Evolutionary conservation across 2,113 vertebrate species (phyloP).

Genomic region (Crotophaga sulcirostris): DNA sequence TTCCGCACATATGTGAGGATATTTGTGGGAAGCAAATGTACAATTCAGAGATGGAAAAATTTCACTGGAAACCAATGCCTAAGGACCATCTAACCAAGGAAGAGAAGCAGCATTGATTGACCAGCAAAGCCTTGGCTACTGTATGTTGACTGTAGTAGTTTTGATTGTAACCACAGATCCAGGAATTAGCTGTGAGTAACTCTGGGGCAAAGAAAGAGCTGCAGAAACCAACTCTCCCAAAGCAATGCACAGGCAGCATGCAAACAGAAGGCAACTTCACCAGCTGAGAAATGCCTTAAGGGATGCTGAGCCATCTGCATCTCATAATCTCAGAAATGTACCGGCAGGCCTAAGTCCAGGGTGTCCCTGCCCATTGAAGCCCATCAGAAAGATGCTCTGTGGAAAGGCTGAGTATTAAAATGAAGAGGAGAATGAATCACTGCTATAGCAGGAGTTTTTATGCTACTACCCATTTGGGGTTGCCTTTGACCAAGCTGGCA

Average conservation of each 20-base stretch:
- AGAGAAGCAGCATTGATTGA: neutral
- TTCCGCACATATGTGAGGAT: neutral
- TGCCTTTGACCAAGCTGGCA: neutral
- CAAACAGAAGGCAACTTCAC: neutral
- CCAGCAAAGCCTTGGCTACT: neutral
- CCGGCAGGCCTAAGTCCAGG: neutral
- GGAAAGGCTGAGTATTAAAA: neutral
- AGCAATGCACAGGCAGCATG: neutral
- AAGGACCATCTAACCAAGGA: neutral
- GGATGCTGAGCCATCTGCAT: neutral
- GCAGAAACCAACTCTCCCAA: neutral
- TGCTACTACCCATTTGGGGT: neutral
- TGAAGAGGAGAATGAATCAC: accelerated
- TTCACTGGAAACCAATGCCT: neutral
- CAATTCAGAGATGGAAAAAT: neutral
- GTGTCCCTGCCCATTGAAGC: neutral
- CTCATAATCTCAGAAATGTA: neutral
- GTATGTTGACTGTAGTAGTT: neutral
- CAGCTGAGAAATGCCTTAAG: neutral
- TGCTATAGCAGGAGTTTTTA: neutral
- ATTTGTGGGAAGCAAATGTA: neutral
- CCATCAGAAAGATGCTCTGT: neutral
- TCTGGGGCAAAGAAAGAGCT: neutral
- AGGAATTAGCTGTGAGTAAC: neutral
- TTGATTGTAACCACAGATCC: neutral